Evolutionary conservation across 2,113 vertebrate genomes (phyloP).

Genomic region (Centrocercus urophasianus): DNA sequence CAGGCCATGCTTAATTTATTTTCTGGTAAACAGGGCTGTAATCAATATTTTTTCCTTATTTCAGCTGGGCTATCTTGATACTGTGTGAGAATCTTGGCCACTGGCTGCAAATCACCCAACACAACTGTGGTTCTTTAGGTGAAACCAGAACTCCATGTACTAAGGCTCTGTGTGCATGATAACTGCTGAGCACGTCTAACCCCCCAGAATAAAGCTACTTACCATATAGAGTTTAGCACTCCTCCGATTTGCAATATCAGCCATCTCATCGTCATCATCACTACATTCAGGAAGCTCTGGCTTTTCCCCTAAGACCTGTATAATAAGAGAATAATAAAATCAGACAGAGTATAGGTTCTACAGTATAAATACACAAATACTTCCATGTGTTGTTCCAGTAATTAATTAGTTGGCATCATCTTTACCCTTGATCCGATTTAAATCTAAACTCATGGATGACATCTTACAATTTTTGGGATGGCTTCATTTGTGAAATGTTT

Average conservation of each 20-base stretch:
- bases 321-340: background rate
- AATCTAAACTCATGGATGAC: background rate
- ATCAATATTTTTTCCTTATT: background rate
- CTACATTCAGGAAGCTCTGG: constrained; percentile 77
- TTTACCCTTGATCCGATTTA: background rate
- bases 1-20: background rate
- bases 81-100: background rate
- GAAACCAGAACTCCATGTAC: background rate
- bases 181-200: background rate
- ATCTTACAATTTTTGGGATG: background rate
- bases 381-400: accelerated
- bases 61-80: background rate
- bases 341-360: background rate
- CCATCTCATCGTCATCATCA: constrained; percentile 80
- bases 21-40: background rate
- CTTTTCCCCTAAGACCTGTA: constrained; percentile 87
- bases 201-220: background rate
- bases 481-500: background rate
- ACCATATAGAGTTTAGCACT: constrained; percentile 92
- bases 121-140: background rate
- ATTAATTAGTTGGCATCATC: accelerated
- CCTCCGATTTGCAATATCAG: constrained; percentile 89
- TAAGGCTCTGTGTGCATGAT: background rate
- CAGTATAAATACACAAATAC: background rate
- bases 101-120: background rate